A percentile compares a stretch with the other conserved stretches of the same genome.
Evolutionary conservation across 2,113 vertebrate genomes (phyloP).

Genomic region (Tragelaphus buxtoni): DNA sequence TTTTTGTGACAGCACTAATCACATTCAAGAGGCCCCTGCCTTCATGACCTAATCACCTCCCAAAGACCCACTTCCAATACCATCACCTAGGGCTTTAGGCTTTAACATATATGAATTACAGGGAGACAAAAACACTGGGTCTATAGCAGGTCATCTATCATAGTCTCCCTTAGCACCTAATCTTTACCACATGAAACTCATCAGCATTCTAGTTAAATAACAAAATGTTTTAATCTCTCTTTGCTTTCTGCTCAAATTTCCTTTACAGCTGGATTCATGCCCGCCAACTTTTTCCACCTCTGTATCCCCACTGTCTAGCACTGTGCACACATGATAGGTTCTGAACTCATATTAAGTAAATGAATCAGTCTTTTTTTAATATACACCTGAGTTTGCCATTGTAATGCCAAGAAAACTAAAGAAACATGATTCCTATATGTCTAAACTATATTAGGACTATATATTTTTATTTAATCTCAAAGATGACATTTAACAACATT

Average conservation of each 20-base stretch:
- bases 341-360: not conserved
- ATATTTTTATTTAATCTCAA: not conserved
- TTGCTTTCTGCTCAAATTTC: not conserved
- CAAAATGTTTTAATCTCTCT: not conserved
- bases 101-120: not conserved
- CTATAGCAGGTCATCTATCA: not conserved
- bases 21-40: not conserved
- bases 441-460: not conserved
- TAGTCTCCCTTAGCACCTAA: not conserved
- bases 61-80: not conserved
- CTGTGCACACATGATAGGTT: not conserved
- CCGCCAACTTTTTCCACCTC: not conserved
- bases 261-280: not conserved
- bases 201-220: not conserved
- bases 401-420: not conserved
- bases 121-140: not conserved
- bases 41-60: not conserved
- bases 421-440: not conserved
- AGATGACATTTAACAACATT: not conserved
- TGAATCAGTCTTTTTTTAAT: not conserved
- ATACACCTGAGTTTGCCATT: not conserved
- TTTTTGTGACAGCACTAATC: not conserved
- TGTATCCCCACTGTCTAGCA: not conserved
- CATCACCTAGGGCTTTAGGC: not conserved
- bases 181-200: not conserved